phyloP scores from a whole-genome alignment of 2,888 invertebrate species.

The Sarcophaga rosellei region DNA sequence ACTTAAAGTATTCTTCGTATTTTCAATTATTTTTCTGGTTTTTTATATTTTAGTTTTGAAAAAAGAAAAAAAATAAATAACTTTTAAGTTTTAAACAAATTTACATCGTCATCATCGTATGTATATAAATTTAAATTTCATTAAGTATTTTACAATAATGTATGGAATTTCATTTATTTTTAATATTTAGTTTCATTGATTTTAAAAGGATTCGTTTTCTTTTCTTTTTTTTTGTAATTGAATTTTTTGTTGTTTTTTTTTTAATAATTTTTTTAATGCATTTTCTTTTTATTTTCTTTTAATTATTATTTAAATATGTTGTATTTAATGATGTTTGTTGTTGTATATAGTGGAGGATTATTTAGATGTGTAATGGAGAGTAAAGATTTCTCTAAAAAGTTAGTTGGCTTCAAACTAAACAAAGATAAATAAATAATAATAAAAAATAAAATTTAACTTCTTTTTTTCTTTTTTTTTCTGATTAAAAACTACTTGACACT shows the following conservation, averaged over 20 bases:
- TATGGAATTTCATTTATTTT: constrained; percentile 48
- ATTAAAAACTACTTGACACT: constrained; percentile 25
- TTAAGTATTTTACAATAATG: constrained; percentile 66
- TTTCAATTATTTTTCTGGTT: neutral
- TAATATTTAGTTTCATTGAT: constrained; percentile 36
- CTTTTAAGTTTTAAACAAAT: constrained; percentile 59
- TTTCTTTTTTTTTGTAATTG: constrained; percentile 25
- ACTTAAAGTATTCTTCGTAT: constrained; percentile 53
- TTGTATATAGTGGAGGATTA: constrained; percentile 64
- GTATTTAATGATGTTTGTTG: constrained; percentile 19
- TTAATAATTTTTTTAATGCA: constrained; percentile 27
- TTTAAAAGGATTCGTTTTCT: constrained; percentile 39
- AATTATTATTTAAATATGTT: constrained; percentile 16
- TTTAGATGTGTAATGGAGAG: constrained; percentile 53
- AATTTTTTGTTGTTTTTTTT: constrained; percentile 17
- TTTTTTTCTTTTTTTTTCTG: neutral
- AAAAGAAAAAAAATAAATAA: constrained; percentile 54
- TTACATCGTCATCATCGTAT: constrained; percentile 47
- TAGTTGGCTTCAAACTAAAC: constrained; percentile 23
- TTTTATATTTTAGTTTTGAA: neutral
- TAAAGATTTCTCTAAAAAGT: constrained; percentile 47
- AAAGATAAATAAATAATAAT: neutral
- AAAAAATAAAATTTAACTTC: neutral
- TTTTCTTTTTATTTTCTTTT: constrained; percentile 1
- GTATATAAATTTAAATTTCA: constrained; percentile 62